Conservation (phyloP, 2,888 invertebrate genomes). For the Latrodectus elegans region DNA sequence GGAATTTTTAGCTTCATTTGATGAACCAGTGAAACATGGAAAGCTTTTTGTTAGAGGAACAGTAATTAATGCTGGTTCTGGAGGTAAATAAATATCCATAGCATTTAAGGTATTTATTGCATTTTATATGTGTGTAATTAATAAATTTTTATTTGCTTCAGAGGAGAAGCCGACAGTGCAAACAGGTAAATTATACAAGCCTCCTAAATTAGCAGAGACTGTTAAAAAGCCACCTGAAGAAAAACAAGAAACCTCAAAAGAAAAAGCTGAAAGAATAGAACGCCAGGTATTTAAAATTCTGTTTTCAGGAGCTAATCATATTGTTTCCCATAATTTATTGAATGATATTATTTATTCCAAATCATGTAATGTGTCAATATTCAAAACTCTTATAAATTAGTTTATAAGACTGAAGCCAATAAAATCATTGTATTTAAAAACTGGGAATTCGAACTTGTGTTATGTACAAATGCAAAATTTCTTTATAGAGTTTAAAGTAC, state of each 20-base stretch:
- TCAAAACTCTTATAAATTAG: too few species aligned
- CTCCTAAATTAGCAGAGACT: slow-evolving; percentile 74
- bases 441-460: too few species aligned
- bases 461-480: too few species aligned
- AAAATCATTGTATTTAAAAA: too few species aligned
- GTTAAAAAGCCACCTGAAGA: slow-evolving; percentile 62
- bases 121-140: neutral
- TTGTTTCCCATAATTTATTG: too few species aligned
- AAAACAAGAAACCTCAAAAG: slow-evolving; percentile 59
- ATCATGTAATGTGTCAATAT: too few species aligned
- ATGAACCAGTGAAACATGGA: slow-evolving; percentile 84
- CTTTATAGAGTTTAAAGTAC: too few species aligned
- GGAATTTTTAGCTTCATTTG: slow-evolving; percentile 97
- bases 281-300: slow-evolving; percentile 25
- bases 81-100: slow-evolving; percentile 80
- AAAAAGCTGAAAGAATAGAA: slow-evolving; percentile 59
- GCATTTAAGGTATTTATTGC: slow-evolving; percentile 1
- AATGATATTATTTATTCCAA: too few species aligned
- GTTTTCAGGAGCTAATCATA: too few species aligned
- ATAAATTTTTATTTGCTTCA: slow-evolving; percentile 73
- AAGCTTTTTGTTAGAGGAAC: slow-evolving; percentile 99
- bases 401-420: too few species aligned
- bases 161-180: slow-evolving; percentile 89
- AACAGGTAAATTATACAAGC: slow-evolving; percentile 93
- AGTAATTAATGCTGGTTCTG: slow-evolving; percentile 94